phyloP scores from a whole-genome alignment of 2,113 vertebrate genomes.

The Agapornis roseicollis region DNA sequence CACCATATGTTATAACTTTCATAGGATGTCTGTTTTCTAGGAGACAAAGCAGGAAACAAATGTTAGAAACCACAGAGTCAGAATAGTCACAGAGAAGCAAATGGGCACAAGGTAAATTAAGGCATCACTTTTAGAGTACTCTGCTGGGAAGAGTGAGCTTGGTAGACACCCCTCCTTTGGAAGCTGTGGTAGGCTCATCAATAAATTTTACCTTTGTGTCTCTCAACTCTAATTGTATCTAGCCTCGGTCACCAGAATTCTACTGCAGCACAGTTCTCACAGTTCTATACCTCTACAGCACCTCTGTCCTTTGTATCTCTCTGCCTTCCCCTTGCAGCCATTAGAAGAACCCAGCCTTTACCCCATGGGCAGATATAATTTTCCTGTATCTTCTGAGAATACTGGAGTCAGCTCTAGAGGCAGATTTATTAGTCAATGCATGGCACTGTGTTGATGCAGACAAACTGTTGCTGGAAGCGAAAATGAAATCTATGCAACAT shows the following conservation, averaged over 20 bases:
- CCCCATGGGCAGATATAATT: no score
- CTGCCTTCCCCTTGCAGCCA: not conserved
- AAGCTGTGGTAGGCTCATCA: not conserved
- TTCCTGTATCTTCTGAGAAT: not conserved
- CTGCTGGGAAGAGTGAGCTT: not conserved
- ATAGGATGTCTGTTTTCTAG: not conserved
- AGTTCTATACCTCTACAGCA: not conserved
- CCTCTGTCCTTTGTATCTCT: not conserved
- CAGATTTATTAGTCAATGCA: not conserved
- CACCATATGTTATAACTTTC: accelerated
- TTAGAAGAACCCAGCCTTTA: not conserved
- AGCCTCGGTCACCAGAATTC: not conserved
- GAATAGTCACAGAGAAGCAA: not conserved
- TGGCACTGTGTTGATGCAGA: not conserved
- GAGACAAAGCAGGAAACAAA: not conserved
- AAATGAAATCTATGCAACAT: not conserved
- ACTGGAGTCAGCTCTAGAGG: not conserved
- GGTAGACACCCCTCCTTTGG: not conserved
- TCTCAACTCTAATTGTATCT: not conserved
- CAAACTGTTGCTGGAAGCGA: not conserved
- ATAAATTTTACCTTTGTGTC: not conserved
- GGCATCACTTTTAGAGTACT: not conserved
- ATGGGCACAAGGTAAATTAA: not conserved
- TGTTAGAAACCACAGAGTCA: not conserved
- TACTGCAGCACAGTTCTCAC: not conserved